Percentiles rank a stretch among this genome's conserved stretches.
These are phyloP conservation scores for Sminthurides bifidus DNA, from an alignment of 1,140 invertebrate genomes.

Conservation along the genomic window DNA sequence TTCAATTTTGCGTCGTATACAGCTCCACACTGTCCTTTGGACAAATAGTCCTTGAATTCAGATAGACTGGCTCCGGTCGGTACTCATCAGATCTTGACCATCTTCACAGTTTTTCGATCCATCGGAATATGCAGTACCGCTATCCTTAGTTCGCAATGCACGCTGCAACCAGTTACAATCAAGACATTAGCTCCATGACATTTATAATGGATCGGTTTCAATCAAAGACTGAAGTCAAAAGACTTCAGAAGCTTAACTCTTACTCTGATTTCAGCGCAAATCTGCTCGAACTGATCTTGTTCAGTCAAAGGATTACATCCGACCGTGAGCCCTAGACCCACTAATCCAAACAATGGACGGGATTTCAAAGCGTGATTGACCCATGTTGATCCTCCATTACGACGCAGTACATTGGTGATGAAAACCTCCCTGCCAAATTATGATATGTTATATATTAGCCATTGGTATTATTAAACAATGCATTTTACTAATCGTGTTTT, in stretches of 20 bases:
- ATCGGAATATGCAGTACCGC: not conserved
- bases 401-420: slow-evolving; percentile 55
- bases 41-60: slow-evolving; percentile 39
- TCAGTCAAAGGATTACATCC: slow-evolving; percentile 59
- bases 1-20: slow-evolving; percentile 58
- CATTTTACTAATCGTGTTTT: not conserved
- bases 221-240: too few species aligned
- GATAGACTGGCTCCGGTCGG: too few species aligned
- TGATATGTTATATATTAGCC: not conserved
- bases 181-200: not conserved
- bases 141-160: not conserved
- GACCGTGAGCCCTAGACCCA: slow-evolving; percentile 59
- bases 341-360: slow-evolving; percentile 58
- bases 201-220: slow-evolving; percentile 1
- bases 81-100: not conserved
- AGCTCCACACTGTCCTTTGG: slow-evolving; percentile 69
- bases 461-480: not conserved
- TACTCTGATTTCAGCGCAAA: slow-evolving; percentile 66
- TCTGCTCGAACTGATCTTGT: slow-evolving; percentile 62
- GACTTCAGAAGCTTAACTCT: slow-evolving; percentile 21
- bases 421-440: slow-evolving; percentile 39
- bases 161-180: not conserved
- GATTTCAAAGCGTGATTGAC: slow-evolving; percentile 56
- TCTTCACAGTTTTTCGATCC: not conserved
- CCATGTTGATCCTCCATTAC: slow-evolving; percentile 51